Conservation (phyloP, 2,113 vertebrate species). For the Ibidorhyncha struthersii region DNA sequence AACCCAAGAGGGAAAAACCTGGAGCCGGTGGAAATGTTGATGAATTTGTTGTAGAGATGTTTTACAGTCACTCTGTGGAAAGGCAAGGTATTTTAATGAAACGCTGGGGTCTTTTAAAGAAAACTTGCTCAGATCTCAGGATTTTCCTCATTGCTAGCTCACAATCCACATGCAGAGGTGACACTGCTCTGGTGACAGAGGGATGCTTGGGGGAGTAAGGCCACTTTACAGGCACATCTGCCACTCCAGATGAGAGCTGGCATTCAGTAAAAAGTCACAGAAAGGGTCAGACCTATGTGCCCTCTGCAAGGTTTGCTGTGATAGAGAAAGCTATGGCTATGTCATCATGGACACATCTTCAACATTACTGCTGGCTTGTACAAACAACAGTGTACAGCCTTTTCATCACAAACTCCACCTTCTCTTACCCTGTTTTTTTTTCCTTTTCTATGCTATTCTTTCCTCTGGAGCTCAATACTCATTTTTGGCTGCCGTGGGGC, state of each 20-base stretch:
- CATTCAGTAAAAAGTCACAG: rapidly evolving
- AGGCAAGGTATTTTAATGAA: not conserved
- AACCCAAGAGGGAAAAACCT: not conserved
- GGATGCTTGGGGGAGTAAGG: not conserved
- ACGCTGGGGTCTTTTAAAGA: not conserved
- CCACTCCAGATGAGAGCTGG: not conserved
- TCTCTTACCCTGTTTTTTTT: not conserved
- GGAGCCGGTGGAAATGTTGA: not conserved
- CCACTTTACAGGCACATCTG: not conserved
- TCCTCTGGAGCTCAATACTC: not conserved
- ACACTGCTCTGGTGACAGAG: not conserved
- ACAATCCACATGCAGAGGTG: rapidly evolving
- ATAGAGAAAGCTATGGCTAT: not conserved
- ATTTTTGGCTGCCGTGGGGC: not conserved
- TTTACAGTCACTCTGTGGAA: not conserved
- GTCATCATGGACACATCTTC: not conserved
- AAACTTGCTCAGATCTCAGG: not conserved
- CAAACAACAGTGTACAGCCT: rapidly evolving
- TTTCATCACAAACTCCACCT: not conserved
- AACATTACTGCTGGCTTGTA: not conserved
- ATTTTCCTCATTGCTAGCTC: not conserved
- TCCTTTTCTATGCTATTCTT: rapidly evolving
- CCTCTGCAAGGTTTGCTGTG: not conserved
- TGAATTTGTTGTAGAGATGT: not conserved
- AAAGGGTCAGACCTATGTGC: not conserved